A percentile compares a stretch with the other conserved stretches of the same genome.
phyloP scores from a whole-genome alignment of 2,888 invertebrate genomes.

The Atherix ibis region DNA sequence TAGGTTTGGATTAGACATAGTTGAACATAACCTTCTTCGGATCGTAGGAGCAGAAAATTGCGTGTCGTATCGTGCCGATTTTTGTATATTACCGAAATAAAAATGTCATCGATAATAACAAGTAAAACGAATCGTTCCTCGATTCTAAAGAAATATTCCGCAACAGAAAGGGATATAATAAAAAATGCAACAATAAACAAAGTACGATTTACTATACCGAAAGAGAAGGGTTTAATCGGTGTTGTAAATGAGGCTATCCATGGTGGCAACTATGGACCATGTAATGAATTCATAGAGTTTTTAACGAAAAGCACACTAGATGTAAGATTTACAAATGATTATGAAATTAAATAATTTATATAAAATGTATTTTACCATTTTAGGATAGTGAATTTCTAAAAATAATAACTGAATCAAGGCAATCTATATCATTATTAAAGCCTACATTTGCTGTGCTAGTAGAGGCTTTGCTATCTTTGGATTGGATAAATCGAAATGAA shows the following conservation, averaged over 20 bases:
- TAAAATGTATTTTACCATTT: slow-evolving; percentile 12
- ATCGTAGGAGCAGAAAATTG: no score
- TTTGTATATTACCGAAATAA: no score
- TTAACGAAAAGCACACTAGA: slow-evolving; percentile 17
- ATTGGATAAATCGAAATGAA: slow-evolving; percentile 38
- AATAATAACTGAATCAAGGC: slow-evolving; percentile 38
- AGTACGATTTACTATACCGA: slow-evolving; percentile 24
- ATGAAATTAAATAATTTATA: background rate
- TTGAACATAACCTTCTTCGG: no score
- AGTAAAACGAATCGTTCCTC: slow-evolving; percentile 23
- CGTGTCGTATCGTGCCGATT: no score
- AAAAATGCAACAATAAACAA: slow-evolving; percentile 24
- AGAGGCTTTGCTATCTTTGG: slow-evolving; percentile 41
- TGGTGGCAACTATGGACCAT: slow-evolving; percentile 17
- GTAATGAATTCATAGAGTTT: slow-evolving; percentile 22
- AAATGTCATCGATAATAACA: slow-evolving; percentile 23
- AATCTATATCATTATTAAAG: slow-evolving; percentile 41
- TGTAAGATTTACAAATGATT: slow-evolving; percentile 16
- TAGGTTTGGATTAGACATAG: no score
- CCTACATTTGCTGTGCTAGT: slow-evolving; percentile 40
- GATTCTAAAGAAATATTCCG: slow-evolving; percentile 23
- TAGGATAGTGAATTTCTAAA: slow-evolving; percentile 42
- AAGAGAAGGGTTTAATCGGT: slow-evolving; percentile 19
- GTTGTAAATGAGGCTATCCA: slow-evolving; percentile 19
- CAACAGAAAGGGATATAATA: slow-evolving; percentile 23